Base-by-base conservation (phyloP, 2,888 invertebrate genomes). In the Oligia strigilis region DNA sequence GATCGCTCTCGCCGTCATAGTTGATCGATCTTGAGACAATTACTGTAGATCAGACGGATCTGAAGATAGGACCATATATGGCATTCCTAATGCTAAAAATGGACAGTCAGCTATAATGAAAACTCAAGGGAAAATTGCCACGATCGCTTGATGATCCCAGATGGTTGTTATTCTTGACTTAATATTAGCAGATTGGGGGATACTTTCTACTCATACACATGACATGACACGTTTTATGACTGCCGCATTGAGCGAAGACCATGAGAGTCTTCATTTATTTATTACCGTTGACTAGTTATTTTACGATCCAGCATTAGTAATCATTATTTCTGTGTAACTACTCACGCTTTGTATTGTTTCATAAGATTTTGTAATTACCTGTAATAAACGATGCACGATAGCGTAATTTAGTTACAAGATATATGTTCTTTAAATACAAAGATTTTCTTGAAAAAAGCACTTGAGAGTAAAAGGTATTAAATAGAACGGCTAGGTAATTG, bases 261-360 rank as follows among this genome's bases (percentile, higher is more conserved):
- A 77, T 83, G 60, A 66, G 52, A 36, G 36, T 62, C 60, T 55
- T 80, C 9, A 9, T 83, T 80, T 78, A 80, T 62, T 77, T 78
- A 80, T 62, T 77, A 80, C 46, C 52, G 66, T 77, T 55, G n/a
- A 43, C 60, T 77, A 52, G 55, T 69, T 23, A 46, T 52, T 83
- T 78, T 78, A 69, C 19, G 60, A 78, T 62, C 5, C 23, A 23
- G 43, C 62, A 49, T 55, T 62, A 78, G 9, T 83, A 78, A 78
- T 69, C 4, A 40, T 78, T 14, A 83, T 62, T 78, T 70, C 43
- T 73, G 36, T 40, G 8, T 9, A 77, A 46, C 1, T 17, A 36
- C 4, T 67, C 76, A 76, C 60, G n/a, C 14, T 52, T 60, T 67
- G 14, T 11, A 23, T 67, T 82, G 77, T 77, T 77, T 67, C 60